phyloP scores from a whole-genome alignment of 2,113 vertebrate genomes.

The Sphyrna mokarran region DNA sequence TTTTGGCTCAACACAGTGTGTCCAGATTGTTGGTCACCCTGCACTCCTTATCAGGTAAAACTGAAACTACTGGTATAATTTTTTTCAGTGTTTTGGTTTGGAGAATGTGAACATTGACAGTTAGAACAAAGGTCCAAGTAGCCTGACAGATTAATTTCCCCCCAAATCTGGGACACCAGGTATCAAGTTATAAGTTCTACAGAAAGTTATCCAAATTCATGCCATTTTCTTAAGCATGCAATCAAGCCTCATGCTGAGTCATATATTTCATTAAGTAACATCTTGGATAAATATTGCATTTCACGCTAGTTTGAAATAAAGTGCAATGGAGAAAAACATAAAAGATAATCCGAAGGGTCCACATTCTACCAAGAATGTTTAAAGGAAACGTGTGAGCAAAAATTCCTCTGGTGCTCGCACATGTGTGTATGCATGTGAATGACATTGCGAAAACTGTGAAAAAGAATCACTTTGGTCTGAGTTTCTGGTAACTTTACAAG shows the following conservation, averaged over 20 bases:
- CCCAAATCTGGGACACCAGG: too few species aligned
- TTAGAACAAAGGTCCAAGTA: constrained; percentile 55
- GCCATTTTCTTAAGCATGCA: background rate
- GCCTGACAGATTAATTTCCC: background rate
- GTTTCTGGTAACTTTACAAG: background rate
- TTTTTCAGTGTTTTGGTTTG: background rate
- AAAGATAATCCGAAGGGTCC: constrained; percentile 6
- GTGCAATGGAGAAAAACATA: background rate
- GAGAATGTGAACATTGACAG: background rate
- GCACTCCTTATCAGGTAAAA: background rate
- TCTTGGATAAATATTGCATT: background rate
- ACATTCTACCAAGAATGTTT: background rate
- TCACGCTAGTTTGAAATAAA: background rate
- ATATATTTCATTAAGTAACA: background rate
- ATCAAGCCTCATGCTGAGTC: background rate
- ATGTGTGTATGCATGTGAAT: background rate
- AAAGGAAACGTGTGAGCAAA: background rate
- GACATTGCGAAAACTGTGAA: background rate
- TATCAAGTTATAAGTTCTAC: background rate
- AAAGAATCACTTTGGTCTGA: background rate
- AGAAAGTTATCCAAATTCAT: background rate
- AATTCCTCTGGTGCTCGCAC: background rate
- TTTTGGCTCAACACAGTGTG: background rate
- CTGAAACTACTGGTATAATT: background rate
- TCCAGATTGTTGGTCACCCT: background rate